A percentile compares a stretch with the other conserved stretches of the same genome.
Conservation (phyloP, 2,797 vertebrate species). For the Malacoctenus gilli region DNA sequence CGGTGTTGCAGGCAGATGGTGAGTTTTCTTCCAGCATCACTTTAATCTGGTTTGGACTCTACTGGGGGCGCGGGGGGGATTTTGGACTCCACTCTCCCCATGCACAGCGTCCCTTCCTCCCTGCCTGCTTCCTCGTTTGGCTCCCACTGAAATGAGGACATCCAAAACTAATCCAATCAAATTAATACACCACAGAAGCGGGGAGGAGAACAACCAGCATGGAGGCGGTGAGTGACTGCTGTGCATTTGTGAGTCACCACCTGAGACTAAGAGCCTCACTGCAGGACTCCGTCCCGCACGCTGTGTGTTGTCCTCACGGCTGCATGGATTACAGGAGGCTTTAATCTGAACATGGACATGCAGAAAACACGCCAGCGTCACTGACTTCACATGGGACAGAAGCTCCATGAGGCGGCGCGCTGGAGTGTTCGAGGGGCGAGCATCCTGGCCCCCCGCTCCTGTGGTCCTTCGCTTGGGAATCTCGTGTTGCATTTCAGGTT, state of each 20-base stretch:
- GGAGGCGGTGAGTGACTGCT: slow-evolving; percentile 34
- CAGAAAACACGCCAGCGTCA: neutral
- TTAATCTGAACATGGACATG: neutral
- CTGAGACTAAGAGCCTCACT: slow-evolving; percentile 14
- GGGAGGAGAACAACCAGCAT: slow-evolving; percentile 20
- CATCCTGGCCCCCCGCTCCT: too few species aligned
- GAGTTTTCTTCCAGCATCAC: slow-evolving; percentile 3
- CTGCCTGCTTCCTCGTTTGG: slow-evolving; percentile 11
- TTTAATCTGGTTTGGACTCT: neutral
- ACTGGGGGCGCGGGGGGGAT: neutral
- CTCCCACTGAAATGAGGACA: slow-evolving; percentile 18
- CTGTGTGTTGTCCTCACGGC: slow-evolving; percentile 22
- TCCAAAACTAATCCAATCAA: slow-evolving; percentile 33
- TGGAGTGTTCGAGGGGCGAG: neutral
- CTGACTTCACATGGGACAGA: too few species aligned
- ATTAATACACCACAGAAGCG: slow-evolving; percentile 7
- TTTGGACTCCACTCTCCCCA: neutral
- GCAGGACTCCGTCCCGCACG: slow-evolving; percentile 14
- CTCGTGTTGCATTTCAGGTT: slow-evolving; percentile 33
- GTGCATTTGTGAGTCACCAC: slow-evolving; percentile 41
- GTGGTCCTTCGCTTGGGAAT: neutral
- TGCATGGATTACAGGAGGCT: neutral
- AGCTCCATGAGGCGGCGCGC: too few species aligned
- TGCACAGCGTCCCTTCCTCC: neutral
- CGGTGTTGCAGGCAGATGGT: neutral